Conservation (phyloP, 2,113 vertebrate species). For the Halcyon senegalensis region DNA sequence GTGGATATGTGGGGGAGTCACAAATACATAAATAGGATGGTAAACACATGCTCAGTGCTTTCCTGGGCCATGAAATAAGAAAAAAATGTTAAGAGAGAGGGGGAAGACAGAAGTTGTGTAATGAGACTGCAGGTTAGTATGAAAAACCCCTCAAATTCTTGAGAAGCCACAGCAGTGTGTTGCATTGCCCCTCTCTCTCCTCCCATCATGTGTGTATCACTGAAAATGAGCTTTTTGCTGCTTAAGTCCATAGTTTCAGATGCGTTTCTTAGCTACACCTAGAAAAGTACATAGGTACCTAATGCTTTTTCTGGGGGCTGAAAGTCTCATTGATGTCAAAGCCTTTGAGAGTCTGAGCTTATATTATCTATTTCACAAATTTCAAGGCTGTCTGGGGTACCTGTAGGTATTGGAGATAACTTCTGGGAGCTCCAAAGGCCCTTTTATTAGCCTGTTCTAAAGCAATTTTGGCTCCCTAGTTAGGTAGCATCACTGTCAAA, state of each 20-base stretch:
- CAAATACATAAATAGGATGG: neutral
- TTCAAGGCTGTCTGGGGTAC: neutral
- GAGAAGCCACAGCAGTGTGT: neutral
- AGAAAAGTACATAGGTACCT: neutral
- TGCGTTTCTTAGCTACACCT: neutral
- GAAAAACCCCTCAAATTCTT: neutral
- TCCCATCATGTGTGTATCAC: neutral
- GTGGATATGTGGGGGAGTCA: neutral
- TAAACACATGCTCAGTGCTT: neutral
- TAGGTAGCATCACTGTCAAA: neutral
- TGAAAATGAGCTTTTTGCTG: neutral
- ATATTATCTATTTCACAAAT: neutral
- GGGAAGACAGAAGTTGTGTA: neutral
- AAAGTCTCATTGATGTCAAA: neutral
- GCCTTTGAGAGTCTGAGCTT: neutral
- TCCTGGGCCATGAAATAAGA: neutral
- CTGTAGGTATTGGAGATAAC: neutral
- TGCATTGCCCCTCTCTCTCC: neutral
- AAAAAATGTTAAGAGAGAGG: neutral
- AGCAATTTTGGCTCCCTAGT: neutral
- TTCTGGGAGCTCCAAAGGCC: neutral
- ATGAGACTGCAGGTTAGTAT: neutral
- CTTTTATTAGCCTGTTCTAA: neutral
- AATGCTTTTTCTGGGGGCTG: neutral
- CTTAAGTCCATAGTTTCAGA: neutral